phyloP scores from a whole-genome alignment of 2,888 invertebrate species.

The Aphidoletes aphidimyza region DNA sequence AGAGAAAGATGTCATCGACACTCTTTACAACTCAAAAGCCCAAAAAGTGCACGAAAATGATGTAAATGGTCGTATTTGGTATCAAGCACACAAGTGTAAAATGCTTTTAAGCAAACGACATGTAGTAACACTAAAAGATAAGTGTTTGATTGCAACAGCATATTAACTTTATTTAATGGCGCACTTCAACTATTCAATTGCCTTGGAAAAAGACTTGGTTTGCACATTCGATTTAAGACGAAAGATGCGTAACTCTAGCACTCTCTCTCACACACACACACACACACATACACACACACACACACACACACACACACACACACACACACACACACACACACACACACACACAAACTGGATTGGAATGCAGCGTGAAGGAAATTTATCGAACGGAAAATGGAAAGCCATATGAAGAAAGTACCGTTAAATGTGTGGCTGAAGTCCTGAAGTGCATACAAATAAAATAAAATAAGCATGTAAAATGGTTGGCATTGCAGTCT shows the following conservation, averaged over 20 bases:
- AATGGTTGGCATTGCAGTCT: background rate
- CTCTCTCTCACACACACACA: too few relatives aligned
- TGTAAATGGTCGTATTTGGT: constrained; percentile 4
- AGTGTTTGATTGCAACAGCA: constrained; percentile 51
- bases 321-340: too few relatives aligned
- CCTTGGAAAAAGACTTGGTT: background rate
- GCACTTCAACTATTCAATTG: constrained; percentile 31
- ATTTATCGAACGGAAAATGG: background rate
- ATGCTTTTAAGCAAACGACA: constrained; percentile 49
- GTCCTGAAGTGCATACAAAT: constrained; percentile 15
- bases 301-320: too few relatives aligned
- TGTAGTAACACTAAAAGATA: constrained; percentile 51
- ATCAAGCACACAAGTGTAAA: constrained; percentile 39
- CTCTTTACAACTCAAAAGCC: background rate
- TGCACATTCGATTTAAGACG: background rate
- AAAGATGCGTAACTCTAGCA: constrained; percentile 1
- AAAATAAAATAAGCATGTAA: constrained; percentile 38
- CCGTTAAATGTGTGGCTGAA: background rate
- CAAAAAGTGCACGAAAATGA: constrained; percentile 1
- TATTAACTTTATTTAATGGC: constrained; percentile 39
- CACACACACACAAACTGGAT: too few relatives aligned
- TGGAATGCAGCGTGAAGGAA: too few relatives aligned
- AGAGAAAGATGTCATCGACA: constrained; percentile 51
- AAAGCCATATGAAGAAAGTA: background rate
- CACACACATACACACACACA: too few relatives aligned